Evolutionary conservation across 2,797 vertebrate species (phyloP), one percentile per base, ranked within the genome.

Genomic region (Coregonus suidteri): DNA sequence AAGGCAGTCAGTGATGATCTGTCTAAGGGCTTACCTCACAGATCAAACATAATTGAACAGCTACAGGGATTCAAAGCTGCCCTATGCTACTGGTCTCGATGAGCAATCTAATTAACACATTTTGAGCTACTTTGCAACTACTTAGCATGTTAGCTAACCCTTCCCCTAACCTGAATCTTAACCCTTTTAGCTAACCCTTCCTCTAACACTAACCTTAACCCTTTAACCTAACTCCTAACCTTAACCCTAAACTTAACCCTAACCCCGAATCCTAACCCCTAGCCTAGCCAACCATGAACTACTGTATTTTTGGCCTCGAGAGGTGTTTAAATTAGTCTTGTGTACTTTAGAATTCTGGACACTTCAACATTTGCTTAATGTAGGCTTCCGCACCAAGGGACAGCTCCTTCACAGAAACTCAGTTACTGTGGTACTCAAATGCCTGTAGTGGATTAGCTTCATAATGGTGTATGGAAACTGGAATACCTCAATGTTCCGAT

Each of bases 51-150:
- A 37, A 74, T 53, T 65, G 54, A n/a, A 16, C 13, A 13, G 41
- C 53, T 51, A 34, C 65, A n/a, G 18, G 6, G 74, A 35, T 25
- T n/a, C 34, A 30, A 6, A 59, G 34, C 67, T 25, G 20, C 35
- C 52, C 34, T 1, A 30, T 35, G 52, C n/a, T 18, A 25, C 59
- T 20, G 11, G 16, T 75, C 67, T 53, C 7, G 65, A 56, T 71
- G 68, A 75, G 65, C 68, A 65, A 64, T n/a, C 59, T 15, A 35
- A 54, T 35, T 30, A 73, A 77, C 31, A 54, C 71, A 77, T 37
- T 47, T 0, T 47, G 9, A 9, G 9, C 41, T 47, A 47, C 41
- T 47, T 47, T 25, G 37, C 37, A 41, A 41, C 37, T 41, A 41
- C 37, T 7, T 41, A 41, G 37, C 37, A 41, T 35, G 35, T 35